phyloP scores from a whole-genome alignment of 2,113 vertebrate species.

The Dasyprocta punctata region DNA sequence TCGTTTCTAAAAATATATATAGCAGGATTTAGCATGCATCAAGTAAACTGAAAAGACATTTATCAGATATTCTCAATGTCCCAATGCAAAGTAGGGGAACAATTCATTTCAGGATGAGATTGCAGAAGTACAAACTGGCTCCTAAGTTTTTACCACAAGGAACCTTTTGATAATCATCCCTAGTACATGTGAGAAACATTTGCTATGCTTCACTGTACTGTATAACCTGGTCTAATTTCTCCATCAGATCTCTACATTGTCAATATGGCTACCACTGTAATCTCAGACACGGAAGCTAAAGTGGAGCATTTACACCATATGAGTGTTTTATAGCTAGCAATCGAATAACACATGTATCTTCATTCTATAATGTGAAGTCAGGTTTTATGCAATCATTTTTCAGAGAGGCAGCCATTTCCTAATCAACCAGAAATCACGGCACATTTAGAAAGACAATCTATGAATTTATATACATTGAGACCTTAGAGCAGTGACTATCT shows the following conservation, averaged over 20 bases:
- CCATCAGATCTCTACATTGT: not conserved
- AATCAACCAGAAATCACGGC: not conserved
- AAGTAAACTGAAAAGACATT: not conserved
- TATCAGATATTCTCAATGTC: not conserved
- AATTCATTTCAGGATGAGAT: not conserved
- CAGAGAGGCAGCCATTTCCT: not conserved
- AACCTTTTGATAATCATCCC: not conserved
- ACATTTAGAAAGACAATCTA: not conserved
- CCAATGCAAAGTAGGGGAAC: not conserved
- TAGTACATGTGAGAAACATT: not conserved
- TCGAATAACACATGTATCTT: too few relatives aligned
- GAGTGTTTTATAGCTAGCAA: not conserved
- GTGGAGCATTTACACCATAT: fast-evolving
- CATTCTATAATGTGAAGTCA: not conserved
- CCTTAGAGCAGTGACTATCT: too few relatives aligned
- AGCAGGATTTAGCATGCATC: too few relatives aligned
- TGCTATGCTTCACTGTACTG: not conserved
- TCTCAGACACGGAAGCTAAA: too few relatives aligned
- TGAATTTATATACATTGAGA: not conserved
- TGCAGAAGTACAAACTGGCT: not conserved
- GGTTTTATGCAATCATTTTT: not conserved
- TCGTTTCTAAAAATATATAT: not conserved
- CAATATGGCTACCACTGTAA: too few relatives aligned
- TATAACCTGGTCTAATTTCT: not conserved
- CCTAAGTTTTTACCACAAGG: not conserved